Base-by-base conservation (phyloP, 2,113 vertebrate genomes). In the Corythoichthys intestinalis region DNA sequence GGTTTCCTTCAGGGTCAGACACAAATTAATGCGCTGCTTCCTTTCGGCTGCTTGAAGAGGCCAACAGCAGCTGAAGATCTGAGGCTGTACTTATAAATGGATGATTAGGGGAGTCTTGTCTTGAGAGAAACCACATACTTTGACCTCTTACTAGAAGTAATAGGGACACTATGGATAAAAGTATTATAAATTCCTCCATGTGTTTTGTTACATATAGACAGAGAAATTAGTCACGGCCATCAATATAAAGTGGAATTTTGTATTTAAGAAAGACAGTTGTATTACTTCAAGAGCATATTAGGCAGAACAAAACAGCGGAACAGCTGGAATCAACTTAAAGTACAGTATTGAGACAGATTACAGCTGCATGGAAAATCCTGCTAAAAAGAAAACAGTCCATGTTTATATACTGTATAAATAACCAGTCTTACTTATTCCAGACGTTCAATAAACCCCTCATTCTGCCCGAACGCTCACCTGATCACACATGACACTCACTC, bases 1-100 rank as follows among this genome's bases (percentile, higher is more conserved):
- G 80, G 86, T 89, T 91, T 87, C 89, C 78, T 85, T 88, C 82
- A 84, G 84, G 89, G 85, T 89, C 85, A 88, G 89, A 87, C 87
- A 50, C 66, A 88, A 90, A 91, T 90, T 77, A 90, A 84, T 85
- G 80, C 78, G 78, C 60, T 2, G 73, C 76, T 89, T 91, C 85
- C 87, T 85, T 87, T 83, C 77, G 83, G 86, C 84, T 79, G 81
- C 79, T 77, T 14, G 62, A 72, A 79, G 80, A 72, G 78, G 80
- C 81, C 59, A 59, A 74, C 79, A 56, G 79, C 87, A 82, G 81
- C 75, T 86, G 85, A 76, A 75, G 71, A 72, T 81, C 58, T 59
- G 57, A 70, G 74, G 69, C 69, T 50, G 58, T 56, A 68, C 58
- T 60, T 62, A 44, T 28, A 47, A 63, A 63, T 10, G 3, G 44